Evolutionary conservation across 2,797 vertebrate genomes (phyloP).

Genomic region (Neosalanx taihuensis): DNA sequence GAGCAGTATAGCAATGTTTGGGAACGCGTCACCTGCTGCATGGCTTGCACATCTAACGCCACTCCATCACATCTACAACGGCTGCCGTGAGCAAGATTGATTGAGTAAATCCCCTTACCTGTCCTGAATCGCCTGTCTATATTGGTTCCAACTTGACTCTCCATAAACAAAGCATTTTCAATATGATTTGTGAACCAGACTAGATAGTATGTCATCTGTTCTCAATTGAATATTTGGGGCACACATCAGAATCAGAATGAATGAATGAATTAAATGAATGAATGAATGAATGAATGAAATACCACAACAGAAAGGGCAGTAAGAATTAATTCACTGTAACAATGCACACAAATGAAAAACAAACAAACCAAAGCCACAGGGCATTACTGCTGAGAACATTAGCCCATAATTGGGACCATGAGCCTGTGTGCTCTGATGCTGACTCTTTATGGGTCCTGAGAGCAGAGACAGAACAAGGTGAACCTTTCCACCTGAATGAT

Average conservation of each 20-base stretch:
- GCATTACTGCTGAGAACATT: background rate
- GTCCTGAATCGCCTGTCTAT: conserved; percentile 2
- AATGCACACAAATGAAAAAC: background rate
- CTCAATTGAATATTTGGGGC: background rate
- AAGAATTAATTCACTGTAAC: background rate
- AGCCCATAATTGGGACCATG: background rate
- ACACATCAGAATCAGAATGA: background rate
- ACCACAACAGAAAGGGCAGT: background rate
- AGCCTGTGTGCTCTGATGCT: conserved; percentile 5
- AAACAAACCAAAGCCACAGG: background rate
- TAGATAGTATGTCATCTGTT: background rate
- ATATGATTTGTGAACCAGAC: background rate
- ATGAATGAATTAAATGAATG: no score
- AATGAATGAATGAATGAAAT: background rate
- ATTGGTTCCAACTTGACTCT: background rate
- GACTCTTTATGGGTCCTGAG: background rate
- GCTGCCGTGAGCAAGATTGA: conserved; percentile 19
- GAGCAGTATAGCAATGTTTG: conserved; percentile 15
- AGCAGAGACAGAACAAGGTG: conserved; percentile 28
- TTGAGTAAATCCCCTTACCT: conserved; percentile 3
- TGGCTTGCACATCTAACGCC: background rate
- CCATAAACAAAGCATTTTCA: conserved; percentile 8
- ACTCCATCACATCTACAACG: background rate
- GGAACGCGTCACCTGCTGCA: background rate
- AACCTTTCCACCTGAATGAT: conserved; percentile 20